Conservation (phyloP, 2,797 vertebrate genomes). For the Trematomus bernacchii region DNA sequence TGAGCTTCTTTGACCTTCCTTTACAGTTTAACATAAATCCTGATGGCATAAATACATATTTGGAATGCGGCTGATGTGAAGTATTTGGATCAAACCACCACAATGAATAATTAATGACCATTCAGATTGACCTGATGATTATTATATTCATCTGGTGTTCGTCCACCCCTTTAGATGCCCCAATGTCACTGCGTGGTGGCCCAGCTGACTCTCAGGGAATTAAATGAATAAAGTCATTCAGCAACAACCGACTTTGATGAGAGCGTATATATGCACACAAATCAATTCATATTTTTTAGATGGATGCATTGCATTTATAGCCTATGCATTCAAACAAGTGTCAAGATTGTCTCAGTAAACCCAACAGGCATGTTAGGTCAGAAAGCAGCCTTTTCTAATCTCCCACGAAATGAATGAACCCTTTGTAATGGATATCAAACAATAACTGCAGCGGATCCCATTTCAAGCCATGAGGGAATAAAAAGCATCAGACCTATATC, state of each 20-base stretch:
- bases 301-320: neutral
- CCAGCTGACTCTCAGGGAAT: constrained; percentile 1
- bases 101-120: constrained; percentile 21
- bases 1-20: constrained; percentile 1
- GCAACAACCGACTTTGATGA: constrained; percentile 2
- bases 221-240: neutral
- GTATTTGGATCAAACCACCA: constrained; percentile 14
- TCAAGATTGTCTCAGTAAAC: constrained; percentile 16
- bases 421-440: constrained; percentile 83
- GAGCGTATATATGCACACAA: neutral
- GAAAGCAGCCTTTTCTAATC: constrained; percentile 37
- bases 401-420: constrained; percentile 51
- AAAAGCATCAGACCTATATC: constrained; percentile 66
- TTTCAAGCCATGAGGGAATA: constrained; percentile 71
- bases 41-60: constrained; percentile 6
- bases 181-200: constrained; percentile 27
- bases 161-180: constrained; percentile 16
- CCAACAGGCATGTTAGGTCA: constrained; percentile 45
- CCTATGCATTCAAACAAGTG: constrained; percentile 33
- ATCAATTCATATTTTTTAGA: neutral
- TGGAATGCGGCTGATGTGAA: neutral
- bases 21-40: constrained; percentile 16
- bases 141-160: constrained; percentile 2
- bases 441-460: constrained; percentile 72
- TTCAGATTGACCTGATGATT: neutral